Percentiles rank a stretch among this genome's conserved stretches.
Conservation (phyloP, 2,797 vertebrate species). For the Galaxias olidus region DNA sequence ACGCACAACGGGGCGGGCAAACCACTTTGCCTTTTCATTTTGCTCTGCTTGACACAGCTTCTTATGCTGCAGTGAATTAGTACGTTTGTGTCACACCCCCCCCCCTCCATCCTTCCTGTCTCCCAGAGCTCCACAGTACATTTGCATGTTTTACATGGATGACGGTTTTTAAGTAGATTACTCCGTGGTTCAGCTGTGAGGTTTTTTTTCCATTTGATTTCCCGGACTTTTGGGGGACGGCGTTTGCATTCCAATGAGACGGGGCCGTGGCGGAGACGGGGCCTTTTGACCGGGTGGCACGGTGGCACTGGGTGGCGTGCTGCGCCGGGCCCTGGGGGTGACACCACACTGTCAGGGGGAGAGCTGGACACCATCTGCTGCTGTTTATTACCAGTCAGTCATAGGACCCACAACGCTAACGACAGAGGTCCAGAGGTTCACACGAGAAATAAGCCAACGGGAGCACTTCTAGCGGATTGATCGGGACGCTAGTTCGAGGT, state of each 20-base stretch:
- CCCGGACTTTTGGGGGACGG: conserved; percentile 5
- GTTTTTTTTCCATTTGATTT: not conserved
- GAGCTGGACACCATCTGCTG: conserved; percentile 15
- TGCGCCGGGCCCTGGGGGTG: not conserved
- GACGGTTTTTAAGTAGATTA: conserved; percentile 23
- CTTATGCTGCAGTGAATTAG: conserved; percentile 17
- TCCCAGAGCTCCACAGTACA: conserved; percentile 3
- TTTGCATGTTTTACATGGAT: conserved; percentile 28
- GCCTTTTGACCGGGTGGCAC: conserved; percentile 1
- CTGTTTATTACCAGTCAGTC: conserved; percentile 9
- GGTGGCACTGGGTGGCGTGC: not conserved
- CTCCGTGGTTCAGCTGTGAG: conserved; percentile 6
- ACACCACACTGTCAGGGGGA: conserved; percentile 14
- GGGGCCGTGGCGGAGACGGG: conserved; percentile 4
- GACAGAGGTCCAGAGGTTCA: conserved; percentile 4
- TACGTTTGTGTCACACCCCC: too few species aligned
- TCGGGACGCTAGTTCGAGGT: too few species aligned
- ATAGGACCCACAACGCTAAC: not conserved
- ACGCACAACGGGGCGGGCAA: not conserved
- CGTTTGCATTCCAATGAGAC: conserved; percentile 13
- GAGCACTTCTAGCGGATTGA: too few species aligned
- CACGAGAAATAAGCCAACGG: not conserved
- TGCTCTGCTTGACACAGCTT: conserved; percentile 4
- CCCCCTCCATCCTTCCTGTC: conserved; percentile 2
- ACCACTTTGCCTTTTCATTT: not conserved